phyloP scores from a whole-genome alignment of 2,888 invertebrate genomes.

The Torymus texanus region DNA sequence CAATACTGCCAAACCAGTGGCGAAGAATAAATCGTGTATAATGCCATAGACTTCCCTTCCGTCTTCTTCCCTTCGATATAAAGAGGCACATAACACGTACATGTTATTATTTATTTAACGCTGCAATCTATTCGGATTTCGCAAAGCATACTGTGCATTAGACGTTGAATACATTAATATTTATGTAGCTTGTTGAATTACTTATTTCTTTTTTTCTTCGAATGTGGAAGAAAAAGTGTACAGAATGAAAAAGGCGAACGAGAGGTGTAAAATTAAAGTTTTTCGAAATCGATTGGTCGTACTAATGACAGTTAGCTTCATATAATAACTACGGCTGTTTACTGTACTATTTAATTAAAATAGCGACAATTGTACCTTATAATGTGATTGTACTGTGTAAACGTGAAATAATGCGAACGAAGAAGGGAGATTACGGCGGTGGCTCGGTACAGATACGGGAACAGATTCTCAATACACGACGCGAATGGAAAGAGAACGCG shows the following conservation, averaged over 20 bases:
- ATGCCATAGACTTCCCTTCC: constrained; percentile 33
- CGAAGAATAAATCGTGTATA: constrained; percentile 29
- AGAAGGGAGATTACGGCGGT: neutral
- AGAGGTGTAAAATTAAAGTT: neutral
- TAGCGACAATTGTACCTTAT: constrained; percentile 45
- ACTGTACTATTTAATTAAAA: constrained; percentile 32
- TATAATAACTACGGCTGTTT: constrained; percentile 6
- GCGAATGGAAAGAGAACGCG: neutral
- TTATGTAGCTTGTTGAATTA: constrained; percentile 5
- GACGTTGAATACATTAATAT: neutral
- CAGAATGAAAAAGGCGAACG: neutral
- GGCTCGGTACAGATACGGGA: too few relatives aligned
- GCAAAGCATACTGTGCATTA: constrained; percentile 23
- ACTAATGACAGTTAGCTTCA: constrained; percentile 19
- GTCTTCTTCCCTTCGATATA: constrained; percentile 39
- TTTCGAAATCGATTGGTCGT: constrained; percentile 9
- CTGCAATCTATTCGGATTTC: constrained; percentile 27
- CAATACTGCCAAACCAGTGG: constrained; percentile 44
- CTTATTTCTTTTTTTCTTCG: constrained; percentile 1
- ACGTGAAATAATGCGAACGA: constrained; percentile 28
- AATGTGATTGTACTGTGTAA: constrained; percentile 35
- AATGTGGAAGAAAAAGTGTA: neutral
- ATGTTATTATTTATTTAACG: constrained; percentile 7
- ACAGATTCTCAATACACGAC: constrained; percentile 19
- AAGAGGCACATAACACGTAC: neutral